Evolutionary conservation across 1,140 invertebrate species (phyloP).

Genomic region (Copidosoma floridanum): DNA sequence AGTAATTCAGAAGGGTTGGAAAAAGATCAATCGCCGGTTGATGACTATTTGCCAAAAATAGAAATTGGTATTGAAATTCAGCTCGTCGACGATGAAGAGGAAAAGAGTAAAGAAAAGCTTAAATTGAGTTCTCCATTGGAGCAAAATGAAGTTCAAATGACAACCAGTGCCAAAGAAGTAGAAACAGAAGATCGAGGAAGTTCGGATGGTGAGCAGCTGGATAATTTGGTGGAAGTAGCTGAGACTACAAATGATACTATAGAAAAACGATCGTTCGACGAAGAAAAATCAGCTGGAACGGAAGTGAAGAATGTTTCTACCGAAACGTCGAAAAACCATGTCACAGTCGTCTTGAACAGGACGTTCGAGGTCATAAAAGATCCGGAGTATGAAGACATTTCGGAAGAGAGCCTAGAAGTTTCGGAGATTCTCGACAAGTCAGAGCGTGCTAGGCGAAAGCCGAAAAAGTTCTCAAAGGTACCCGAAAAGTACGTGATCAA

Average conservation of each 20-base stretch:
- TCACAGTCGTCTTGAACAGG: slow-evolving; percentile 25
- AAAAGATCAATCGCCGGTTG: not conserved
- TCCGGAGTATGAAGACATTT: slow-evolving; percentile 54
- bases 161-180: slow-evolving; percentile 26
- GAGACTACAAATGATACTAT: slow-evolving; percentile 40
- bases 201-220: slow-evolving; percentile 47
- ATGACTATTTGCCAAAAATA: slow-evolving; percentile 29
- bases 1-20: not conserved
- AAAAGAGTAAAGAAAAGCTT: slow-evolving; percentile 7
- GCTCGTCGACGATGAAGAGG: slow-evolving; percentile 30
- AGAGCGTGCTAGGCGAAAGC: slow-evolving; percentile 18
- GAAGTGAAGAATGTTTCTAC: slow-evolving; percentile 4
- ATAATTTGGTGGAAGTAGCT: slow-evolving; percentile 44
- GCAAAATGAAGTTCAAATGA: slow-evolving; percentile 12
- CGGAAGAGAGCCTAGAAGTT: slow-evolving; percentile 52
- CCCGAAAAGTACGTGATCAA: slow-evolving; percentile 41
- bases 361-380: slow-evolving; percentile 41
- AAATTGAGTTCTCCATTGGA: not conserved
- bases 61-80: slow-evolving; percentile 36
- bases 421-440: slow-evolving; percentile 51
- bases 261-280: slow-evolving; percentile 27
- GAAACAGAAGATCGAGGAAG: slow-evolving; percentile 34
- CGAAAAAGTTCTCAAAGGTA: slow-evolving; percentile 32
- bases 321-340: not conserved
- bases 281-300: slow-evolving; percentile 8